Conservation (phyloP, 2,113 vertebrate species). For the Smithornis capensis region DNA sequence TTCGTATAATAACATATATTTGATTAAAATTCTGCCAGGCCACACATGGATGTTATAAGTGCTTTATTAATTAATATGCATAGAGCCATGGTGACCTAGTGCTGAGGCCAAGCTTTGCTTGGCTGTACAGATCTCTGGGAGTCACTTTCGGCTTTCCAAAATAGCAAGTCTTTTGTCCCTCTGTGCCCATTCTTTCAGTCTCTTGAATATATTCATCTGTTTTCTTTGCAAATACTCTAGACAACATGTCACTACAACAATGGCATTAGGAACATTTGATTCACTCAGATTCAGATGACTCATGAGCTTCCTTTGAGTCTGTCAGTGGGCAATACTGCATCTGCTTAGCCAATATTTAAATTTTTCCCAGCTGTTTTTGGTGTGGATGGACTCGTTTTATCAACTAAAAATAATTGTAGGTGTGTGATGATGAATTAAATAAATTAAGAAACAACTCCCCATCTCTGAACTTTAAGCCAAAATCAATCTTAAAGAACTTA, state of each 20-base stretch:
- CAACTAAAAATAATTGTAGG: background rate
- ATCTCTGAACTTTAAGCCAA: background rate
- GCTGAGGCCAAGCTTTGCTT: background rate
- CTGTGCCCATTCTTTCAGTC: background rate
- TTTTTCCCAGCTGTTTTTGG: background rate
- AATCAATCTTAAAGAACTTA: background rate
- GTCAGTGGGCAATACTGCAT: background rate
- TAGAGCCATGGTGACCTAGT: background rate
- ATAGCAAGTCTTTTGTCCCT: background rate
- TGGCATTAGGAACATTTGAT: background rate
- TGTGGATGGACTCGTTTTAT: background rate
- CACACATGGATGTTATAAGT: background rate
- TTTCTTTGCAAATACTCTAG: background rate
- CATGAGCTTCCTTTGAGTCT: background rate
- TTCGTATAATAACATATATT: background rate
- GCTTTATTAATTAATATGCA: background rate
- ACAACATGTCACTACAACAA: background rate
- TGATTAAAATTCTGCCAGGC: background rate
- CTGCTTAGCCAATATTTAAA: background rate
- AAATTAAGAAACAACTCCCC: background rate
- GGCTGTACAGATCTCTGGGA: background rate
- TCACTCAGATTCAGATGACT: background rate
- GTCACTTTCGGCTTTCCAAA: conserved; percentile 1
- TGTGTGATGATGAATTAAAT: background rate
- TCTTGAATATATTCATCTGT: background rate